Evolutionary conservation across 2,113 vertebrate species (phyloP), one percentile per base, ranked within the genome.

Genomic region (Pteruthius melanotis): DNA sequence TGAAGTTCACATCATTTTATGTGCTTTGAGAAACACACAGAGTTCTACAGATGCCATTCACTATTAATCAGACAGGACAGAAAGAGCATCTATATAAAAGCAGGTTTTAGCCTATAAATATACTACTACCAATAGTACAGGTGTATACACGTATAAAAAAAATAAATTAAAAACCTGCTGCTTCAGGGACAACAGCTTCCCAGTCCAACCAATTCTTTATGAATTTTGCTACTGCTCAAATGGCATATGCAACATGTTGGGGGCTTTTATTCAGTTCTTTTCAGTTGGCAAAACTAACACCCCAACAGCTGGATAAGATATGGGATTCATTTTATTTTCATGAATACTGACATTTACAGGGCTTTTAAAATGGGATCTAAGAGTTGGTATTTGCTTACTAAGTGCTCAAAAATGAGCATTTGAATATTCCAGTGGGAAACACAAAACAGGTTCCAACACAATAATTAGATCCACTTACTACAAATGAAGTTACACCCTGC

Each of bases 341-440:
- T 5, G 23, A 78, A 84, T 24, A 71, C 17, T 37, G 74, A 74
- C 49, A 83, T 95, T 35, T 42, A 70, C 17, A 59, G 23, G 16
- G 40, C 3, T 90, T 91, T 89, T 35, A 75, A 68, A 74, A 33
- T 12, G 16, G 15, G 17, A 85, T 68, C 37, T 47, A 45, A 87
- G 59, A 89, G 71, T 8, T 81, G 30, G 39, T 49, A 44, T 80
- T 94, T 83, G 70, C 88, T 88, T 87, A 85, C 20, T 30, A 63
- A 92, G 40, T 11, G 37, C 30, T 71, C 30, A 83, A 59, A 80
- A 85, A 89, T 8, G 9, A 88, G 35, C 37, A 60, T 87, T 77
- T 69, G 39, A 84, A n/a, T 82, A 87, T 92, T 96, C 45, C 76
- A 96, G 76, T 20, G 54, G 50, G 69, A 94, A 95, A 82, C 74